phyloP scores from a whole-genome alignment of 2,113 vertebrate species.

The Tretioscincus oriximinensis region DNA sequence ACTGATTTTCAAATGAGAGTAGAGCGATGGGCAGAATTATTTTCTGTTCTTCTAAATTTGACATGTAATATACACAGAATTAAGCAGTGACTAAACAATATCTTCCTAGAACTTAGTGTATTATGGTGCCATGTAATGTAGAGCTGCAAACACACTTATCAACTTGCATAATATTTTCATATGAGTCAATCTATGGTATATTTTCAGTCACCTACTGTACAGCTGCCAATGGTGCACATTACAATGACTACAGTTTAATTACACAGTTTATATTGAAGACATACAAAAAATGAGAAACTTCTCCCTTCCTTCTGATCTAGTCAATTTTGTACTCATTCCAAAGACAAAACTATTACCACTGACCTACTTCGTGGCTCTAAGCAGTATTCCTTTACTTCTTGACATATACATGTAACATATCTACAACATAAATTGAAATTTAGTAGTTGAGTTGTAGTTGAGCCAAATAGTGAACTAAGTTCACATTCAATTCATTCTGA shows the following conservation, averaged over 20 bases:
- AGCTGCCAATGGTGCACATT: not conserved
- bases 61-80: slow-evolving; percentile 12
- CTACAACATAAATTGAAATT: no score
- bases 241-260: slow-evolving; percentile 26
- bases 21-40: not conserved
- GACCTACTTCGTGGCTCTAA: not conserved
- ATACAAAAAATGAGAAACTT: not conserved
- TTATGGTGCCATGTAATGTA: slow-evolving; percentile 23
- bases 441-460: no score
- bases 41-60: not conserved
- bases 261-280: not conserved
- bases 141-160: slow-evolving; percentile 18
- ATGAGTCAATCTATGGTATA: slow-evolving; percentile 1
- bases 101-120: slow-evolving; percentile 10
- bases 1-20: not conserved
- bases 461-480: no score
- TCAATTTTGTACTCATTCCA: not conserved
- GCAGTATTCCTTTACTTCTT: no score
- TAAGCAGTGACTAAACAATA: slow-evolving; percentile 2
- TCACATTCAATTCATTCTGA: no score
- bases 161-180: slow-evolving; percentile 16
- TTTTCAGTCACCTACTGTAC: slow-evolving; percentile 35
- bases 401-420: no score
- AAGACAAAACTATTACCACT: not conserved
- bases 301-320: not conserved